phyloP scores from a whole-genome alignment of 2,888 invertebrate genomes.

The Ypsolopha scabrella region DNA sequence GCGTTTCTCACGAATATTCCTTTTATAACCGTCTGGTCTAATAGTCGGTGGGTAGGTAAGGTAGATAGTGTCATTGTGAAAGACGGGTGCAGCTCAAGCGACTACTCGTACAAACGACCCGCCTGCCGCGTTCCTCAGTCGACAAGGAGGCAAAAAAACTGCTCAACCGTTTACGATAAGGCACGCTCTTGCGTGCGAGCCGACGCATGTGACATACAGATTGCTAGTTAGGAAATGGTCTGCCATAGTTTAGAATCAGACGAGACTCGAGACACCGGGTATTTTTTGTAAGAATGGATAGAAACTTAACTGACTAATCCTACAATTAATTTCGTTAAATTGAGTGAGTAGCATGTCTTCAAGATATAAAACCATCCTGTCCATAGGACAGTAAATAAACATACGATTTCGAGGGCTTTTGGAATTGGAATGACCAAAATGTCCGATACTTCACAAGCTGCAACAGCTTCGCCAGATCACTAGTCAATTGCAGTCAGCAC shows the following conservation, averaged over 20 bases:
- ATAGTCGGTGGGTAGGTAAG: too few species aligned
- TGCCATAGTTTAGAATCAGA: too few species aligned
- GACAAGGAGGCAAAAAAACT: constrained; percentile 22
- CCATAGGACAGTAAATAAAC: too few species aligned
- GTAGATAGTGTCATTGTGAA: not conserved
- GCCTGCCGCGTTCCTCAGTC: constrained; percentile 13
- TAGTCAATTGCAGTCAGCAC: not conserved
- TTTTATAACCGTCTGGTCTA: not conserved
- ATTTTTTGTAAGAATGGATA: too few species aligned
- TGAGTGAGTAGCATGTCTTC: too few species aligned
- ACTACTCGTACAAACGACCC: not conserved
- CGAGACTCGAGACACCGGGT: too few species aligned
- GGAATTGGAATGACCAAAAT: too few species aligned
- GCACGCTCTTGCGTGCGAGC: constrained; percentile 31
- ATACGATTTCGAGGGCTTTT: too few species aligned
- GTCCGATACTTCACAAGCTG: too few species aligned
- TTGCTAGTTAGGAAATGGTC: not conserved
- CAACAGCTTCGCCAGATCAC: not conserved
- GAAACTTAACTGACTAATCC: too few species aligned
- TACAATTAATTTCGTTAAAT: too few species aligned
- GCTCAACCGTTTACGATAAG: constrained; percentile 33
- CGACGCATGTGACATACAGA: not conserved
- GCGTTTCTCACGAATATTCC: constrained; percentile 3
- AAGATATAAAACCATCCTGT: too few species aligned
- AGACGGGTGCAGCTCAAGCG: not conserved